A percentile compares a stretch with the other conserved stretches of the same genome.
These are phyloP conservation scores for Bubalus kerabau DNA, from an alignment of 2,113 vertebrate species.

Conservation along the genomic window DNA sequence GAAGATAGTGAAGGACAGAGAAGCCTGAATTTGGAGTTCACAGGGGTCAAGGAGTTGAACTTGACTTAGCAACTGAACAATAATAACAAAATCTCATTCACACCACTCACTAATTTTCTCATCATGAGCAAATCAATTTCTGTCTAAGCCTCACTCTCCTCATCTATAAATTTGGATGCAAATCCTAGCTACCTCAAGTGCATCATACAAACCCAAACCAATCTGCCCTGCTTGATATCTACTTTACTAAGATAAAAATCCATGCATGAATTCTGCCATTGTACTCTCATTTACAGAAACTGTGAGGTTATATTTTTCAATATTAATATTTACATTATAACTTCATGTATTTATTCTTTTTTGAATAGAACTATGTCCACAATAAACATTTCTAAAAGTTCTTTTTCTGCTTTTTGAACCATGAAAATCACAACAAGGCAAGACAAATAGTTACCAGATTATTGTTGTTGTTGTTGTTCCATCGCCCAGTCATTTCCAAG, in stretches of 20 bases:
- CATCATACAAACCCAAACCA: not conserved
- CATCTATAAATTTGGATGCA: not conserved
- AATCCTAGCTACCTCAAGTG: not conserved
- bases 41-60: not conserved
- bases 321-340: not conserved
- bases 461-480: not conserved
- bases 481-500: accelerated
- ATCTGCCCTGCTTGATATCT: not conserved
- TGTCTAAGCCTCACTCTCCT: not conserved
- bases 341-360: not conserved
- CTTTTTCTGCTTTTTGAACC: not conserved
- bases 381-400: not conserved
- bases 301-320: not conserved
- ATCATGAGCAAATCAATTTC: not conserved
- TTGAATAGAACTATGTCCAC: not conserved
- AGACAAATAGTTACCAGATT: not conserved
- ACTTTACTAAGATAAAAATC: not conserved
- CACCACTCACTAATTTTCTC: not conserved
- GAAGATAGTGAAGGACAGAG: not conserved
- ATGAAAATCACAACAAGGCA: not conserved
- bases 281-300: not conserved
- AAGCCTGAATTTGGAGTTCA: not conserved
- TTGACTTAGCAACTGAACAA: not conserved
- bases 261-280: not conserved
- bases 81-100: not conserved